phyloP scores from a whole-genome alignment of 2,797 vertebrate species.

The Chromis chromis region DNA sequence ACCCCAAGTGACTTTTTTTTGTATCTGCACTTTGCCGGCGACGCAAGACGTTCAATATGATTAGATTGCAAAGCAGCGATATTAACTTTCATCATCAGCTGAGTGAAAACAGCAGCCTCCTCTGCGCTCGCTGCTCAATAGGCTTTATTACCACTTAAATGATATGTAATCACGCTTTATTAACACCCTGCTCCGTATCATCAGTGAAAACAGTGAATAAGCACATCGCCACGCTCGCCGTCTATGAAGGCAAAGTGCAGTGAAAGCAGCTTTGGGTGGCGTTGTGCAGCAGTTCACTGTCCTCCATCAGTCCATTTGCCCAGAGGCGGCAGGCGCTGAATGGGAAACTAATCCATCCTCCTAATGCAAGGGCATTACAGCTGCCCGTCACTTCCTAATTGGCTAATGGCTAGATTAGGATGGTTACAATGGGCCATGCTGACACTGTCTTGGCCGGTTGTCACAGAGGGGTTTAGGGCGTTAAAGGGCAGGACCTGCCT shows the following conservation, averaged over 20 bases:
- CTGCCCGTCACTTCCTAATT: conserved; percentile 83
- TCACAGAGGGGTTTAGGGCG: conserved; percentile 74
- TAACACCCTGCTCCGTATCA: conserved; percentile 49
- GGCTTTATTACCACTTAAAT: conserved; percentile 58
- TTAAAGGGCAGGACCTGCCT: conserved; percentile 42
- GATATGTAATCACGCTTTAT: conserved; percentile 70
- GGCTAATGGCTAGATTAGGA: conserved; percentile 84
- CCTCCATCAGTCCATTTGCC: conserved; percentile 62
- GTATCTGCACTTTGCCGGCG: conserved; percentile 1
- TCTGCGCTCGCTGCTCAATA: conserved; percentile 35
- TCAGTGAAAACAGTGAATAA: conserved; percentile 58
- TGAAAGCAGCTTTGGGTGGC: conserved; percentile 70
- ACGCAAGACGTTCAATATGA: conserved; percentile 39
- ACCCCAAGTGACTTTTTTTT: conserved; percentile 16
- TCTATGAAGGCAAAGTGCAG: conserved; percentile 67
- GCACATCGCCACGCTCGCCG: conserved; percentile 35
- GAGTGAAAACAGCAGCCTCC: conserved; percentile 44
- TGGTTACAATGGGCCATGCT: conserved; percentile 79
- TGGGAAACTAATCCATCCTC: conserved; percentile 79
- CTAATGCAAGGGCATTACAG: conserved; percentile 79
- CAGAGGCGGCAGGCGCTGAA: conserved; percentile 66
- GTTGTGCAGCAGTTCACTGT: conserved; percentile 30
- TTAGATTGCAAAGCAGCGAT: conserved; percentile 36
- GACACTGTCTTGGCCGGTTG: conserved; percentile 74
- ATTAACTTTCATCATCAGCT: conserved; percentile 51